Evolutionary conservation across 2,113 vertebrate genomes (phyloP), one percentile per base, ranked within the genome.

Genomic region (Alligator sinensis): DNA sequence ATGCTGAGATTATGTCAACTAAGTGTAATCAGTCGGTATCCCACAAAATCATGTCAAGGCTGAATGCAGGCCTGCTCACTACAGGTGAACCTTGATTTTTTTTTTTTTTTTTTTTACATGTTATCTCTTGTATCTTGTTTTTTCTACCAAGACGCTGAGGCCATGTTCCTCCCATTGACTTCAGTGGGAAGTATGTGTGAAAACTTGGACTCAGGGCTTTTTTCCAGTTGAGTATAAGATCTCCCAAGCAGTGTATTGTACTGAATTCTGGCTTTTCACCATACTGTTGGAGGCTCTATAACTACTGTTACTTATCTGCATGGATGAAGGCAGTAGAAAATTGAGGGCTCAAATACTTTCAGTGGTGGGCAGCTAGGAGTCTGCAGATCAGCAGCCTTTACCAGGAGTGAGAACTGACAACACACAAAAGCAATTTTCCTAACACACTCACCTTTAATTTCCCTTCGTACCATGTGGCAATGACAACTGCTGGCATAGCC

Each of bases 211-310:
- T 63, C 76, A 24, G 6, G 0, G 0, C 27, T 84, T 84, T 86
- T 30, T 38, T 55, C 62, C 76, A 80, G 30, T 66, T 62, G 47
- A 77, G 12, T 63, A 64, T 82, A 84, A 47, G 87, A 27, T 28
- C 66, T 77, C 81, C 82, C 84, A 15, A 47, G 27, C 80, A 82
- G 5, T 62, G 83, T 70, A 47, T 76, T 92, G 3, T 0, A 0
- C 77, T 87, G 91, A 92, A 83, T 86, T 85, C 79, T 83, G 88
- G 9, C 72, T 60, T 90, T 91, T 59, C 78, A 64, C 76, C 66
- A 0, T 58, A n/a, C 19, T 27, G 30, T 18, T 60, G 90, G 9
- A 77, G 82, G 86, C 62, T 64, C 54, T 93, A 60, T 88, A 38
- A 24, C 1, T 2, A 61, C 66, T 68, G 91, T 34, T 82, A 34